Percentiles rank a stretch among this genome's conserved stretches.
Conservation (phyloP, 1,140 invertebrate genomes). For the Apis laboriosa region DNA sequence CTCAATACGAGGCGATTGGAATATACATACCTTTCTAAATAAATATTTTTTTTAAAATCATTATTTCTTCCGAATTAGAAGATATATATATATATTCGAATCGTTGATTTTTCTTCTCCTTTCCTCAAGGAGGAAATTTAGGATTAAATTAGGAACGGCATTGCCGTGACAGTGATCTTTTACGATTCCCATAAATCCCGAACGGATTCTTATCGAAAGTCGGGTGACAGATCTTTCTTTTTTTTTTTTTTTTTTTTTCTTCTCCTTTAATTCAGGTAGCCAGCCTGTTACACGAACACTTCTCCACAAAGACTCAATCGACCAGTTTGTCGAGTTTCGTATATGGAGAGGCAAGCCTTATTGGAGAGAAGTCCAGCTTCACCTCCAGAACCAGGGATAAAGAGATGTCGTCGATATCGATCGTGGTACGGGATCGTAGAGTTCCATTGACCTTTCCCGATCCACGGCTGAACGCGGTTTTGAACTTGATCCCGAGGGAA, state of each 20-base stretch:
- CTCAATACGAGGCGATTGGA: no score
- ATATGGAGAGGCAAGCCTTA: constrained; percentile 60
- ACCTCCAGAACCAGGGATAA: constrained; percentile 1
- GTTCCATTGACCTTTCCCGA: constrained; percentile 57
- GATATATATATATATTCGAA: no score
- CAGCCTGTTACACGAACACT: constrained; percentile 48
- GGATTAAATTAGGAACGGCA: not conserved
- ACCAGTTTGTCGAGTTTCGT: constrained; percentile 67
- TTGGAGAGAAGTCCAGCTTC: constrained; percentile 36
- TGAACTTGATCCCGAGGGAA: constrained; percentile 27
- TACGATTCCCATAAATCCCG: constrained; percentile 41
- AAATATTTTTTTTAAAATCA: no score
- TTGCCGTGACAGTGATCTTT: not conserved
- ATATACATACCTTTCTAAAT: no score
- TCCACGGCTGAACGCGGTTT: not conserved
- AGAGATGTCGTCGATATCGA: constrained; percentile 39
- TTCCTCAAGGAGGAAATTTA: no score
- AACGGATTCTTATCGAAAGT: constrained; percentile 39
- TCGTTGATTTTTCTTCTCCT: not conserved
- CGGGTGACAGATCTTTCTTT: constrained; percentile 35
- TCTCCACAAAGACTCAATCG: constrained; percentile 53
- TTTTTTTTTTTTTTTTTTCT: no score
- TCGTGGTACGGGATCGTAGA: constrained; percentile 38
- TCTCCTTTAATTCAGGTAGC: constrained; percentile 40
- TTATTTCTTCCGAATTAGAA: no score